phyloP scores from a whole-genome alignment of 2,113 vertebrate species.

The Willisornis vidua region DNA sequence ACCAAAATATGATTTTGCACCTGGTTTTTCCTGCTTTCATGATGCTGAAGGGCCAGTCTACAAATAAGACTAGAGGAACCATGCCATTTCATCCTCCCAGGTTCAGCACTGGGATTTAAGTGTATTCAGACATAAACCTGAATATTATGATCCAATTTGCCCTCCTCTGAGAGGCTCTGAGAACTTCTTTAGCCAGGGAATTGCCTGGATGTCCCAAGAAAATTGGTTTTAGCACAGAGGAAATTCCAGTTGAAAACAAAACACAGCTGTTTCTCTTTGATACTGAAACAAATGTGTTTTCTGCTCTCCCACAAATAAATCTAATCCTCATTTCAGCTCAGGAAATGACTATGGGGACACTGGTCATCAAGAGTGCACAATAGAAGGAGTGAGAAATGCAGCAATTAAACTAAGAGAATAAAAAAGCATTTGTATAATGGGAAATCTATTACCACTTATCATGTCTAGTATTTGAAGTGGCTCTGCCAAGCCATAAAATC shows the following conservation, averaged over 20 bases:
- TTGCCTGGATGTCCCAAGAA: neutral
- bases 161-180: neutral
- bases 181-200: neutral
- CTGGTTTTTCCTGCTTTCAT: neutral
- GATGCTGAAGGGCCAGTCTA: neutral
- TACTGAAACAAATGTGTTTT: neutral
- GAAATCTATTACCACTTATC: constrained; percentile 61
- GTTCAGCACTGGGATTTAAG: neutral
- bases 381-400: neutral
- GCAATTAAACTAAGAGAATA: constrained; percentile 58
- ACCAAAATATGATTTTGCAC: neutral
- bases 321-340: constrained; percentile 37
- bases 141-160: neutral
- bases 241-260: constrained; percentile 1
- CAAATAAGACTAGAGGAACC: neutral
- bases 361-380: constrained; percentile 37
- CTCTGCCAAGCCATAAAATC: constrained; percentile 18
- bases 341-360: constrained; percentile 26
- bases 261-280: neutral
- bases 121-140: neutral
- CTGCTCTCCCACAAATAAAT: neutral
- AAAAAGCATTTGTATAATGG: constrained; percentile 34
- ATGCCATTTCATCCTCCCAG: neutral
- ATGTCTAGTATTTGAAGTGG: neutral
- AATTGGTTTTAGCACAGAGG: neutral